Base-by-base conservation (phyloP, 2,113 vertebrate species). In the Cottus gobio region DNA sequence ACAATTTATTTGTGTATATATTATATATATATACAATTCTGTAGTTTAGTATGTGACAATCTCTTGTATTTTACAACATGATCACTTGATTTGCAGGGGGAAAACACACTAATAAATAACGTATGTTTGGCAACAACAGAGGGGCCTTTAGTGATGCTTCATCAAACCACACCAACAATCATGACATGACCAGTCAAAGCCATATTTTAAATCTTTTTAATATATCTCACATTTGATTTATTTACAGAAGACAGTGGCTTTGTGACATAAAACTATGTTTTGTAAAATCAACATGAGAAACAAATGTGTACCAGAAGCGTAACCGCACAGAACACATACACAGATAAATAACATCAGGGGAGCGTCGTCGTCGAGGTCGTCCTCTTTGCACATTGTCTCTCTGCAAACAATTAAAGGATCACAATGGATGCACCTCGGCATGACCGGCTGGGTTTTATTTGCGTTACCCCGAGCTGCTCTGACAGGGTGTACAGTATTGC, bases 181-280 rank as follows among this genome's bases (percentile, higher is more conserved):
- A 61, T 0, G 8, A 73, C 54, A 76, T 8, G 16, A 86, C 1
- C 36, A 63, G 13, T 30, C 3, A 26, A 36, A 86, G 65, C 36
- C 81, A 81, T 92, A 84, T 89, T 93, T 93, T 88, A 89, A 89
- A 89, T 90, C 79, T 84, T 87, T 94, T 93, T 92, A 91, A 92
- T 92, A 93, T 95, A 94, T 94, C 90, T 95, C 88, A 95, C 92
- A 92, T 93, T 95, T 94, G 91, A 93, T 92, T 93, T 92, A 93
- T 95, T 95, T 95, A 95, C 93, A 95, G 93, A 95, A 93, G 91
- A 94, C 92, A 87, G 90, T 90, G 87, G 88, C 81, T 80, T 83
- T 83, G 87, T 91, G 93, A 94, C 92, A 92, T 92, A 91, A 93
- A 91, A 92, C 90, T 68, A 90, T 91, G 87, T 83, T 85, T 77